Conservation (phyloP, 2,113 vertebrate species). For the Asarcornis scutulata region DNA sequence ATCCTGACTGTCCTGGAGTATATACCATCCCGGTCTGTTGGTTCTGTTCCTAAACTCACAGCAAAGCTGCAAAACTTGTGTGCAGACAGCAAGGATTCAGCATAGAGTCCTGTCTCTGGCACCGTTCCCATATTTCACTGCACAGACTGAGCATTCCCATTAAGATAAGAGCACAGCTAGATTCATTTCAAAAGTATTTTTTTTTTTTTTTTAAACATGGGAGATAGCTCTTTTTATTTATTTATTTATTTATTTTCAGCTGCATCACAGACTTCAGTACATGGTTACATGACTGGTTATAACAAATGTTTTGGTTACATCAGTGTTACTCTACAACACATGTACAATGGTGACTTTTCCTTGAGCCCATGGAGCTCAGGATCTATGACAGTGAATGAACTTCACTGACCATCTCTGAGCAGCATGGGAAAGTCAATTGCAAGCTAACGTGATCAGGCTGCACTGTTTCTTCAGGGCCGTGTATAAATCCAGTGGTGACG, state of each 20-base stretch:
- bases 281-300: not conserved
- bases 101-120: not conserved
- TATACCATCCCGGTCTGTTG: not conserved
- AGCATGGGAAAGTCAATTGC: not conserved
- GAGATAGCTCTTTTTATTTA: not conserved
- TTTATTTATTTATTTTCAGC: not conserved
- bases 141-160: not conserved
- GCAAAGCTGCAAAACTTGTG: not conserved
- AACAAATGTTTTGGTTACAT: not conserved
- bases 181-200: not conserved
- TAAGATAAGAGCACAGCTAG: not conserved
- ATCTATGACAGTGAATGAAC: not conserved
- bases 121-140: not conserved
- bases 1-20: not conserved
- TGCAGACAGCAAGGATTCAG: not conserved
- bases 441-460: not conserved
- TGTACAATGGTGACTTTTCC: not conserved
- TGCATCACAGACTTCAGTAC: not conserved
- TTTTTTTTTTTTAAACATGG: too few relatives aligned
- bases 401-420: not conserved
- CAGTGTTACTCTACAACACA: not conserved
- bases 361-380: not conserved
- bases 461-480: not conserved
- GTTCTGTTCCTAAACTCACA: not conserved
- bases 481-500: rapidly evolving